A percentile compares a stretch with the other conserved stretches of the same genome.
Conservation (phyloP, 2,888 invertebrate species). For the Cloeon dipterum region DNA sequence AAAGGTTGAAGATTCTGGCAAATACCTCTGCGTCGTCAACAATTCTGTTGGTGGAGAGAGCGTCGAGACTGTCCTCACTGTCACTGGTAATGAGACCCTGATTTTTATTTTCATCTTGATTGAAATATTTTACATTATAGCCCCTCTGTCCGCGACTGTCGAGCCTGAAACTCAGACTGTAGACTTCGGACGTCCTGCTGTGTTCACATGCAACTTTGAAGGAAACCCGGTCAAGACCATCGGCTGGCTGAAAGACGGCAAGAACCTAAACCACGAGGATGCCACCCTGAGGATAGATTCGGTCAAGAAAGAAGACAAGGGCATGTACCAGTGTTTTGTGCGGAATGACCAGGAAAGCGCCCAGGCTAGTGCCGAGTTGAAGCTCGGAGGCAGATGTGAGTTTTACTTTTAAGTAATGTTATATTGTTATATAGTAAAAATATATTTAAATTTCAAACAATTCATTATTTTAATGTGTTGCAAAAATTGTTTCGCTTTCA, state of each 20-base stretch:
- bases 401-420: no score
- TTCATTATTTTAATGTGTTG: background rate
- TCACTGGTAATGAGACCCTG: constrained; percentile 40
- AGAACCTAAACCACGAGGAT: constrained; percentile 60
- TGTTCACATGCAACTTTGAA: constrained; percentile 74
- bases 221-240: constrained; percentile 72
- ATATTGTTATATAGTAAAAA: no score
- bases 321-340: constrained; percentile 93
- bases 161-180: constrained; percentile 81
- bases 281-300: constrained; percentile 62
- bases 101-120: background rate
- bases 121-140: constrained; percentile 18
- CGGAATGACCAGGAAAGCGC: constrained; percentile 83
- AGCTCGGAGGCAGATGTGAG: constrained; percentile 74
- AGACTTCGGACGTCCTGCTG: constrained; percentile 80
- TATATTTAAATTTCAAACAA: no score
- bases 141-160: constrained; percentile 66
- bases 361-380: constrained; percentile 76
- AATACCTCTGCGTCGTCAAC: constrained; percentile 83
- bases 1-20: constrained; percentile 78
- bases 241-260: constrained; percentile 83
- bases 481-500: background rate
- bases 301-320: constrained; percentile 82
- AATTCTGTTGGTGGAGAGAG: constrained; percentile 84
- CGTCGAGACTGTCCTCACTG: constrained; percentile 77